Base-by-base conservation (phyloP, 2,797 vertebrate species). In the Pseudochaenichthys georgianus region DNA sequence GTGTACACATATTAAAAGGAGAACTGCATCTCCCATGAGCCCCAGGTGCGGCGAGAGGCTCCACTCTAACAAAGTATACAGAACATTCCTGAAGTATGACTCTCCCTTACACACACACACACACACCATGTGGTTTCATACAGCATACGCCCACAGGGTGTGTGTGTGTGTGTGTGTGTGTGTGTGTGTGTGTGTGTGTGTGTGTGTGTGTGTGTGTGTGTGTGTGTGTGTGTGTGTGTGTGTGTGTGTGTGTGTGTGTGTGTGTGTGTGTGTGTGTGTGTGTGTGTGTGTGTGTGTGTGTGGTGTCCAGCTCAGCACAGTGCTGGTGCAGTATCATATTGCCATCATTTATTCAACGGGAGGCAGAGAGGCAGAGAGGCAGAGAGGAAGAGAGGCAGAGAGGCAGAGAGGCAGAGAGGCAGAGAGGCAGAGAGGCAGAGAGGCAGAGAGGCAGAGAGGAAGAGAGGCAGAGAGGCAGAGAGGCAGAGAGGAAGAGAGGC, bases 281-380 rank as follows among this genome's bases (percentile, higher is more conserved):
- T 21, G 28, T 3, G 19, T 34, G n/a, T 38, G 34, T 17, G 51
- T 9, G 21, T 3, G 8, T 16, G 9, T 5, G 12, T 13, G 5
- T 23, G 1, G 28, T 45, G 80, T 70, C 80, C 68, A 69, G n/a
- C 60, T 81, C 73, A 71, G 78, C 69, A 64, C 59, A 64, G 69
- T 50, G 48, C 38, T 58, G 45, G 13, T 47, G 63, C 51, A 65
- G 68, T 52, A 71, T 90, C 87, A 80, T 46, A 72, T 89, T 57
- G 4, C 78, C 76, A 91, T 90, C 28, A 90, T 84, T 91, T 85
- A 90, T 91, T 92, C 71, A 92, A 54, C 69, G 28, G 62, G 42
- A 75, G 23, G 8, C 45, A 38, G 28, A 62, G 2, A 13, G 43
- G 62, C 23, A 38, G 28, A 62, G 42, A 75, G n/a, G n/a, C n/a